Evolutionary conservation across 1,140 invertebrate species (phyloP).

Genomic region (Idris sp.): DNA sequence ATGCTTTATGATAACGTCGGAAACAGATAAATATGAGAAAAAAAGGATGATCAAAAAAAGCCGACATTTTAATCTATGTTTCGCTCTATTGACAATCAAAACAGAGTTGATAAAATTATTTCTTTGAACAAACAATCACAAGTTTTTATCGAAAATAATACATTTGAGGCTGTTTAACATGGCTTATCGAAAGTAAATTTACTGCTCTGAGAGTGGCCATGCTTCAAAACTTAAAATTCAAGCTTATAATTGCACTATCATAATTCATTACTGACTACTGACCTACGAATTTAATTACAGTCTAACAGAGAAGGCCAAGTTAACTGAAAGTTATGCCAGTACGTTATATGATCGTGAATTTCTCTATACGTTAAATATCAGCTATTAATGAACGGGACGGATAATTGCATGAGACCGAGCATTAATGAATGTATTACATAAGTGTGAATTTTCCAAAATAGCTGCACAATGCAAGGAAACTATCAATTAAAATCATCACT

Average conservation of each 20-base stretch:
- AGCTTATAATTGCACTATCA: conserved; percentile 10
- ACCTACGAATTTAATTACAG: conserved; percentile 31
- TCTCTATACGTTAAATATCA: conserved; percentile 32
- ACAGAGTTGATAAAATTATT: neutral
- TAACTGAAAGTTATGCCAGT: conserved; percentile 9
- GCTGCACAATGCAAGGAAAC: conserved; percentile 56
- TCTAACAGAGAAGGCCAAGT: conserved; percentile 1
- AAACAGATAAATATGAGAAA: conserved; percentile 39
- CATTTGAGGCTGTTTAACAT: too few relatives aligned
- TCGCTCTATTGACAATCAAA: neutral
- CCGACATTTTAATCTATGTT: conserved; percentile 8
- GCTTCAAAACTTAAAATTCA: conserved; percentile 10
- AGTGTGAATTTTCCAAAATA: conserved; percentile 59
- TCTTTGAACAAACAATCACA: neutral
- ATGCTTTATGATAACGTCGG: conserved; percentile 46
- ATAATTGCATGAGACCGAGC: conserved; percentile 39
- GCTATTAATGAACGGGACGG: conserved; percentile 26
- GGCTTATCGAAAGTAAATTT: conserved; percentile 21
- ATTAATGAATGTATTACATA: conserved; percentile 54
- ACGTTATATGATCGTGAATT: conserved; percentile 20
- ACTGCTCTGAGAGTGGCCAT: neutral
- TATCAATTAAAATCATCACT: conserved; percentile 41
- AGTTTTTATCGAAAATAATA: too few relatives aligned
- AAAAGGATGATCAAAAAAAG: conserved; percentile 5
- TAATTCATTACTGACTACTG: conserved; percentile 24